Conservation (phyloP, 2,888 invertebrate genomes). For the Tromatobia lineatoria region DNA sequence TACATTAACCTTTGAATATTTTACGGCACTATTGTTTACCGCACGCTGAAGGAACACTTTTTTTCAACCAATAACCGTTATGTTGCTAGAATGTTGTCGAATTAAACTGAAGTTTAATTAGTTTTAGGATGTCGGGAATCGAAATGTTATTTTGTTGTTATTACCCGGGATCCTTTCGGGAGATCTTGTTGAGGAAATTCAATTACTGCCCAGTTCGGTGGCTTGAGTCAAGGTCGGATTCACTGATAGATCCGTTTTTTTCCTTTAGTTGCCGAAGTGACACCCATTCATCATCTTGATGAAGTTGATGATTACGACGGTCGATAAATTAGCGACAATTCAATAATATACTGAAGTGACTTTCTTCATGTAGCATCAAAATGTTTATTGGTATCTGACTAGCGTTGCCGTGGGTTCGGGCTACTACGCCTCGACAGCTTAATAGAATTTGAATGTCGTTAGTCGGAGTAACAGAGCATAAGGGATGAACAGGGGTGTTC, state of each 20-base stretch:
- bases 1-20: slow-evolving; percentile 27
- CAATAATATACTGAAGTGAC: not conserved
- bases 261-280: no score
- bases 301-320: no score
- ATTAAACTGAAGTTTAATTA: not conserved
- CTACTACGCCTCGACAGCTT: slow-evolving; percentile 68
- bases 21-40: slow-evolving; percentile 21
- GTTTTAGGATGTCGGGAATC: not conserved
- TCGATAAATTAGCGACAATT: not conserved
- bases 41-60: slow-evolving; percentile 7
- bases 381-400: slow-evolving; percentile 43
- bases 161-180: not conserved
- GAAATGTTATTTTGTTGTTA: not conserved
- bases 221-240: not conserved
- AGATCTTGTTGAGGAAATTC: not conserved
- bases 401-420: slow-evolving; percentile 28
- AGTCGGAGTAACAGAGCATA: slow-evolving; percentile 82
- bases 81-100: not conserved
- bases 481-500: slow-evolving; percentile 70
- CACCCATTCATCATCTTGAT: not conserved
- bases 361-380: slow-evolving; percentile 34
- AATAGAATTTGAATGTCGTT: slow-evolving; percentile 83
- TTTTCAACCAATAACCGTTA: not conserved
- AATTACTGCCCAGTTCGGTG: not conserved
- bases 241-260: no score